These are phyloP conservation scores for Macrochelys suwanniensis DNA, from an alignment of 2,797 vertebrate genomes.

Conservation along the genomic window DNA sequence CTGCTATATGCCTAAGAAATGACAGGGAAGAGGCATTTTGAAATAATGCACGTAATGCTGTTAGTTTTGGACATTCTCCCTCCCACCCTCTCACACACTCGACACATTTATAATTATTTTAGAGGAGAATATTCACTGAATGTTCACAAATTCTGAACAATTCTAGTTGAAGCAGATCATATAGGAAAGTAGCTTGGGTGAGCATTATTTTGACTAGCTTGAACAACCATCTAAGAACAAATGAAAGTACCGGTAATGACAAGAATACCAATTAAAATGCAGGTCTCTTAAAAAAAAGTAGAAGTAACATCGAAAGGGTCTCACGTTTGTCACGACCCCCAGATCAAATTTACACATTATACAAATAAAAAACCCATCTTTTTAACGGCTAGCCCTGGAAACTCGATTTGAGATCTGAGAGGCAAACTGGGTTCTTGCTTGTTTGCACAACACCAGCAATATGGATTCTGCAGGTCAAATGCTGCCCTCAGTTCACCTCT, in stretches of 20 bases:
- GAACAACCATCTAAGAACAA: neutral
- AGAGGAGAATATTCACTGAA: neutral
- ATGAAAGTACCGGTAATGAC: neutral
- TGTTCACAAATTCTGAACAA: neutral
- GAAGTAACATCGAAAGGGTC: neutral
- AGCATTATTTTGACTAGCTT: neutral
- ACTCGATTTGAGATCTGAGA: neutral
- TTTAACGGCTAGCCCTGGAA: neutral
- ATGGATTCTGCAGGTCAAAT: neutral
- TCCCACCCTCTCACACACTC: rapidly evolving
- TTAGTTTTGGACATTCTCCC: neutral
- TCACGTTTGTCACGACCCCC: neutral
- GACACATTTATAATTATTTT: neutral
- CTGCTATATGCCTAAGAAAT: constrained; percentile 89
- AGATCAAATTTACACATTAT: neutral
- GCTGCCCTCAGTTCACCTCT: neutral
- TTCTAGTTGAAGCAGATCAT: neutral
- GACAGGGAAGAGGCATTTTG: neutral
- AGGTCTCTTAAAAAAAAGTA: neutral
- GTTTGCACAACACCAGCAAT: neutral
- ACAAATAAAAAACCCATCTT: neutral
- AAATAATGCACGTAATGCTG: rapidly evolving
- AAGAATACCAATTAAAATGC: neutral
- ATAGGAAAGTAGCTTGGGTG: neutral
- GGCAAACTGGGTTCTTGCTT: neutral